phyloP scores from a whole-genome alignment of 2,888 invertebrate species.

The Stenoptilia bipunctidactyla region DNA sequence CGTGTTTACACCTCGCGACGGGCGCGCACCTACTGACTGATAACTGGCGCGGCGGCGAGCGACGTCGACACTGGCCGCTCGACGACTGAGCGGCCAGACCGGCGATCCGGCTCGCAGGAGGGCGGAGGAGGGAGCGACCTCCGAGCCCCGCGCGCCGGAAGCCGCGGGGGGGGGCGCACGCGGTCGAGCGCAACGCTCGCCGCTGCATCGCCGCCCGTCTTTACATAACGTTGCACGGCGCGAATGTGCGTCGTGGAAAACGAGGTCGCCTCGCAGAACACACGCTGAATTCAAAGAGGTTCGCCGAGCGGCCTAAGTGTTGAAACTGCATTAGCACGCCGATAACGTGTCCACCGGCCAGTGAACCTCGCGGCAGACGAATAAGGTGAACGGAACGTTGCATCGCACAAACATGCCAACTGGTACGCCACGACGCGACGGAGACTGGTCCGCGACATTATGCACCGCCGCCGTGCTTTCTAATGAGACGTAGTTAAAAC shows the following conservation, averaged over 20 bases:
- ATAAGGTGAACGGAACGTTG: conserved; percentile 69
- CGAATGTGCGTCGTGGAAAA: conserved; percentile 33
- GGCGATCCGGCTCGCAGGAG: conserved; percentile 31
- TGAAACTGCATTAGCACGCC: conserved; percentile 57
- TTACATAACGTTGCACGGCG: conserved; percentile 58
- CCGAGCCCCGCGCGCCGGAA: conserved; percentile 46
- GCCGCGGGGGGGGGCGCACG: conserved; percentile 43
- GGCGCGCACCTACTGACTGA: conserved; percentile 11
- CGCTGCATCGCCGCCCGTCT: conserved; percentile 52
- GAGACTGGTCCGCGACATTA: conserved; percentile 25
- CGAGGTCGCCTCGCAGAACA: conserved; percentile 56
- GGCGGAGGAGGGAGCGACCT: conserved; percentile 55
- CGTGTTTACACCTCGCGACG: not conserved
- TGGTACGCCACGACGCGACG: conserved; percentile 29
- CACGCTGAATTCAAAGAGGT: conserved; percentile 54
- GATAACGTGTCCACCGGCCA: conserved; percentile 60
- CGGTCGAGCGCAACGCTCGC: conserved; percentile 60
- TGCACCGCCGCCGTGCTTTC: conserved; percentile 54
- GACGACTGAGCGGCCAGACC: conserved; percentile 49
- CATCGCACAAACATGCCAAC: conserved; percentile 36
- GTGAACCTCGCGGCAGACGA: conserved; percentile 58
- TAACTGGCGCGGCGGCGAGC: conserved; percentile 28
- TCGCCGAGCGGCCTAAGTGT: conserved; percentile 40
- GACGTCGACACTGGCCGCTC: conserved; percentile 59
- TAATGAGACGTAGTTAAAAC: conserved; percentile 42